Evolutionary conservation across 1,140 invertebrate species (phyloP).

Genomic region (Brachionus rubens): DNA sequence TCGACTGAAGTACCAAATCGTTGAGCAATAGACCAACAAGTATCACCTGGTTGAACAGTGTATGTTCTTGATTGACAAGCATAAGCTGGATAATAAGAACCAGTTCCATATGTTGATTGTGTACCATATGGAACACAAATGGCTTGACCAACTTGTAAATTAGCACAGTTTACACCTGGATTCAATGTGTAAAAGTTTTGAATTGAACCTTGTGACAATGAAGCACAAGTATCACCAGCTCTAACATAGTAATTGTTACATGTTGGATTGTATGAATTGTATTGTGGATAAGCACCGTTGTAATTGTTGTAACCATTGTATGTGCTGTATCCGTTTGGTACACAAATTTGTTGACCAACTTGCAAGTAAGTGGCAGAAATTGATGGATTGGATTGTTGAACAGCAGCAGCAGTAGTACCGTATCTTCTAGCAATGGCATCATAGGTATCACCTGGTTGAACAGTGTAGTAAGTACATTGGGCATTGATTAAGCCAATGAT

Average conservation of each 20-base stretch:
- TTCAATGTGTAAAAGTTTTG: background rate
- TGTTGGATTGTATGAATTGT: background rate
- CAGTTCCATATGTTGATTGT: background rate
- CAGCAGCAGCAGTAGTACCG: background rate
- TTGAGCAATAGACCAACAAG: constrained; percentile 26
- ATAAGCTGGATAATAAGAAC: constrained; percentile 12
- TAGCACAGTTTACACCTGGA: background rate
- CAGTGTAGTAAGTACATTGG: constrained; percentile 13
- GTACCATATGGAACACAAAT: background rate
- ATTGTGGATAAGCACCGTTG: background rate
- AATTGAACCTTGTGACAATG: background rate
- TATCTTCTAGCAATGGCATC: constrained; percentile 25
- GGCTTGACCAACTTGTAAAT: background rate
- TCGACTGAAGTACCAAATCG: background rate
- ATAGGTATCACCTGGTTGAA: constrained; percentile 28
- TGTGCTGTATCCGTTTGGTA: constrained; percentile 1
- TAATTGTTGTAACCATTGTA: constrained; percentile 3
- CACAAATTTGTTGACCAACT: constrained; percentile 10
- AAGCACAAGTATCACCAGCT: background rate
- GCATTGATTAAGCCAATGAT: constrained; percentile 13
- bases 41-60: constrained; percentile 18
- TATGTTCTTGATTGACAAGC: background rate
- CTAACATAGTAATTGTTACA: background rate
- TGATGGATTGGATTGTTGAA: constrained; percentile 16
- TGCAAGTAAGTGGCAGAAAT: background rate